Conservation (phyloP, 2,113 vertebrate species). For the Spheniscus mendiculus region DNA sequence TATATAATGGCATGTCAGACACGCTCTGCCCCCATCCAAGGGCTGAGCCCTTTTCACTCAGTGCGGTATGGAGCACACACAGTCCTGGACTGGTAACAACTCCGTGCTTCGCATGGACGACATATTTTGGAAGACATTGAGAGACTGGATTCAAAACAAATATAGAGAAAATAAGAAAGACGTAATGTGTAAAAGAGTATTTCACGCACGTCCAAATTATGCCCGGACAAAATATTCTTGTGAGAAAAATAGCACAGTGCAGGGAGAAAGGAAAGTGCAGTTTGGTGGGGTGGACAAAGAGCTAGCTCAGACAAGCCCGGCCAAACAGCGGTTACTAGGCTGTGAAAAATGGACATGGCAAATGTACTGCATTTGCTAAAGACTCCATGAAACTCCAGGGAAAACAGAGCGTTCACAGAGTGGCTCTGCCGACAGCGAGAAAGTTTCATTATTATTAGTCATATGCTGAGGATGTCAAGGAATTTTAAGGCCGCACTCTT, state of each 20-base stretch:
- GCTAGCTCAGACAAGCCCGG: background rate
- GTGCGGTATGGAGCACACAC: background rate
- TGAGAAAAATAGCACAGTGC: background rate
- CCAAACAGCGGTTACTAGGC: background rate
- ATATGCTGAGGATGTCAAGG: conserved; percentile 60
- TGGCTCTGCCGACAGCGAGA: background rate
- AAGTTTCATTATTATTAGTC: conserved; percentile 63
- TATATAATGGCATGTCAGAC: conserved; percentile 52
- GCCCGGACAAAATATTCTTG: background rate
- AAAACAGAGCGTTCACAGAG: conserved; percentile 4
- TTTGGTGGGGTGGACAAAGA: conserved; percentile 8
- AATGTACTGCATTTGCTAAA: conserved; percentile 56
- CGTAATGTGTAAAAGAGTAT: background rate
- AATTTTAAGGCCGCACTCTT: conserved; percentile 64
- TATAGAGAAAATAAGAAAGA: conserved; percentile 12
- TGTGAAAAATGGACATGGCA: conserved; percentile 44
- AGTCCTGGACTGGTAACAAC: background rate
- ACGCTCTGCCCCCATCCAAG: background rate
- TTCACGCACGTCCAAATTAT: background rate
- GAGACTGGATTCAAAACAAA: background rate
- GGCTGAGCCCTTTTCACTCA: background rate
- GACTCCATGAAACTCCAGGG: conserved; percentile 59
- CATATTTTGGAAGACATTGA: conserved; percentile 28
- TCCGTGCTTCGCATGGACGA: background rate
- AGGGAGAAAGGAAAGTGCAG: background rate